Percentiles rank a stretch among this genome's conserved stretches.
Conservation (phyloP, 2,888 invertebrate species). For the Calameuta filiformis region DNA sequence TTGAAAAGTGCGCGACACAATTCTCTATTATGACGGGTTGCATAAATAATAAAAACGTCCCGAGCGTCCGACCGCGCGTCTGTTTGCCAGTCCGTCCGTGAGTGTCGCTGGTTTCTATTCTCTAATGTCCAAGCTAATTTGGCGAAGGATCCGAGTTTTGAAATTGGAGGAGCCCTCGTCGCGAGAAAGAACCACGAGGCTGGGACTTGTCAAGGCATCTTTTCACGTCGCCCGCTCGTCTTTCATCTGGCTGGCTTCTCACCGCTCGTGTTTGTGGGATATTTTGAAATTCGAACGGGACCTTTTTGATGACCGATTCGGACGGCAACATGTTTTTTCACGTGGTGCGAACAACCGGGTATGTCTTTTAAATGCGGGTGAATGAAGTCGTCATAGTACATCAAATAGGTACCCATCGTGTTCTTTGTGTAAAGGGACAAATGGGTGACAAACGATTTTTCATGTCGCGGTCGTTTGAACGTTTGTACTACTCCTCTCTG, state of each 20-base stretch:
- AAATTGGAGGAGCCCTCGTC: constrained; percentile 48
- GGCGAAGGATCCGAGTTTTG: constrained; percentile 53
- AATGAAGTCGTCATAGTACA: constrained; percentile 4
- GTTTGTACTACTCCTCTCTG: not conserved
- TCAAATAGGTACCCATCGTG: not conserved
- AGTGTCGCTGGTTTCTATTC: not conserved
- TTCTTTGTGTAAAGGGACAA: not conserved
- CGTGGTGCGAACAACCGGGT: constrained; percentile 9
- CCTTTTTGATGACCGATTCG: constrained; percentile 28
- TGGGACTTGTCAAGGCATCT: constrained; percentile 46
- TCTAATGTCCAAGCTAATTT: constrained; percentile 55
- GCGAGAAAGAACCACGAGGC: constrained; percentile 29
- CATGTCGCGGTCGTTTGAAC: not conserved
- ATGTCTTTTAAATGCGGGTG: not conserved
- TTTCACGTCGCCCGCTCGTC: constrained; percentile 42
- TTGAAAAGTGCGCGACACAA: not conserved
- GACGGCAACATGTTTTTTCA: constrained; percentile 40
- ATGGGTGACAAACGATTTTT: not conserved
- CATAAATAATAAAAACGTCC: not conserved
- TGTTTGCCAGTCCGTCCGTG: no score
- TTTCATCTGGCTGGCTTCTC: constrained; percentile 23
- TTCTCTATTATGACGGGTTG: not conserved
- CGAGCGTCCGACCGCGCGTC: not conserved
- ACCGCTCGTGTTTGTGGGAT: constrained; percentile 33
- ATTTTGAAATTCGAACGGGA: constrained; percentile 45